phyloP scores from a whole-genome alignment of 2,113 vertebrate genomes.

The Bos taurus region DNA sequence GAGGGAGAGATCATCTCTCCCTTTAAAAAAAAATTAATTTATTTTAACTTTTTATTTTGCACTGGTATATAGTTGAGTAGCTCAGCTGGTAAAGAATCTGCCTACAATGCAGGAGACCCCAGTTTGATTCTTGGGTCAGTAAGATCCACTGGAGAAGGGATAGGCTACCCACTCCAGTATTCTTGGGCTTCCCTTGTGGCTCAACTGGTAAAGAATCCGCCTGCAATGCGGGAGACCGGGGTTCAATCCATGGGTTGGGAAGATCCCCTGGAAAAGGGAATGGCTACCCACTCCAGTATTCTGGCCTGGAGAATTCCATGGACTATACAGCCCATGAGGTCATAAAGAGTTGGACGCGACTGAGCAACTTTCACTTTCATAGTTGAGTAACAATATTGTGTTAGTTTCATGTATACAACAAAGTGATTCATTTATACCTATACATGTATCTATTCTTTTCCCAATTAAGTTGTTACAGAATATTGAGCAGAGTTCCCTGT shows the following conservation, averaged over 20 bases:
- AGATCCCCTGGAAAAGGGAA: neutral
- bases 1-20: neutral
- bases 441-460: neutral
- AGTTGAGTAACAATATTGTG: neutral
- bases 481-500: neutral
- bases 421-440: neutral
- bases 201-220: neutral
- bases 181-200: neutral
- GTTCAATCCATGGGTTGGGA: neutral
- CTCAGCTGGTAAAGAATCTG: neutral
- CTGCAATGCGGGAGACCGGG: accelerated
- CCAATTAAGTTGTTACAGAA: neutral
- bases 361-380: neutral
- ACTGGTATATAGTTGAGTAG: neutral
- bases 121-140: accelerated
- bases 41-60: neutral
- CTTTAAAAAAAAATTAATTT: neutral
- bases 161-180: neutral
- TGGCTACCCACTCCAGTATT: neutral
- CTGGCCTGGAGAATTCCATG: neutral
- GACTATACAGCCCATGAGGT: neutral
- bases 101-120: neutral
- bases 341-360: accelerated
- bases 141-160: neutral
- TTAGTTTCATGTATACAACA: neutral